A percentile compares a stretch with the other conserved stretches of the same genome.
Conservation (phyloP, 2,113 vertebrate genomes). For the Tupaia tana region DNA sequence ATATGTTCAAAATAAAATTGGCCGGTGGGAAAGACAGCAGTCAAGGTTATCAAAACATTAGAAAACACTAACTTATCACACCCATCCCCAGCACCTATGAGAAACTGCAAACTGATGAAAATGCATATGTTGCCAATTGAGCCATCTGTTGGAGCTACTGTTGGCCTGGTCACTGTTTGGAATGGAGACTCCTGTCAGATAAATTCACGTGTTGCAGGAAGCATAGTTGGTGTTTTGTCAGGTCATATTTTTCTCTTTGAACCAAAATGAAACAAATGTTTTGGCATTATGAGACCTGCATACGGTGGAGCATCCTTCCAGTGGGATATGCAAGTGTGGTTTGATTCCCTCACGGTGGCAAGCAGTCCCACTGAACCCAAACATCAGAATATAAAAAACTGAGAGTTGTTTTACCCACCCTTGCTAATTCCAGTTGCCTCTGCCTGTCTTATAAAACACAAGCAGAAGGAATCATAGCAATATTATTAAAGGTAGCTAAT, state of each 20-base stretch:
- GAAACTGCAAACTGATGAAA: slow-evolving; percentile 63
- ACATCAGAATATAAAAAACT: not conserved
- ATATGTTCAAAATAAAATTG: slow-evolving; percentile 57
- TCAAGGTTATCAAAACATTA: slow-evolving; percentile 69
- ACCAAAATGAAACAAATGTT: slow-evolving; percentile 50
- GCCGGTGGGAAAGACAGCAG: slow-evolving; percentile 55
- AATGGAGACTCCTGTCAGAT: slow-evolving; percentile 55
- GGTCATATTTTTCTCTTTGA: slow-evolving; percentile 43
- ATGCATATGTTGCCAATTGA: slow-evolving; percentile 52
- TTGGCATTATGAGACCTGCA: slow-evolving; percentile 3
- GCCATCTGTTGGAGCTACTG: slow-evolving; percentile 41
- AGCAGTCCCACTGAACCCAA: not conserved
- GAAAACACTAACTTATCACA: slow-evolving; percentile 29
- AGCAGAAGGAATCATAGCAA: not conserved
- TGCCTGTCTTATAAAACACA: slow-evolving; percentile 22
- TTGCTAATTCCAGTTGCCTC: not conserved
- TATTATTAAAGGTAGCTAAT: not conserved
- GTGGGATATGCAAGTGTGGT: not conserved
- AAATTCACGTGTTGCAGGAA: slow-evolving; percentile 50
- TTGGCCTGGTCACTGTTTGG: slow-evolving; percentile 56
- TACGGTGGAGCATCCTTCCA: not conserved
- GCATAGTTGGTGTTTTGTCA: slow-evolving; percentile 52
- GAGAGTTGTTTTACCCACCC: not conserved
- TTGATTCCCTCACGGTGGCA: not conserved
- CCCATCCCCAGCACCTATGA: slow-evolving; percentile 21